Conservation (phyloP, 2,888 invertebrate species). For the Zootermopsis nevadensis region DNA sequence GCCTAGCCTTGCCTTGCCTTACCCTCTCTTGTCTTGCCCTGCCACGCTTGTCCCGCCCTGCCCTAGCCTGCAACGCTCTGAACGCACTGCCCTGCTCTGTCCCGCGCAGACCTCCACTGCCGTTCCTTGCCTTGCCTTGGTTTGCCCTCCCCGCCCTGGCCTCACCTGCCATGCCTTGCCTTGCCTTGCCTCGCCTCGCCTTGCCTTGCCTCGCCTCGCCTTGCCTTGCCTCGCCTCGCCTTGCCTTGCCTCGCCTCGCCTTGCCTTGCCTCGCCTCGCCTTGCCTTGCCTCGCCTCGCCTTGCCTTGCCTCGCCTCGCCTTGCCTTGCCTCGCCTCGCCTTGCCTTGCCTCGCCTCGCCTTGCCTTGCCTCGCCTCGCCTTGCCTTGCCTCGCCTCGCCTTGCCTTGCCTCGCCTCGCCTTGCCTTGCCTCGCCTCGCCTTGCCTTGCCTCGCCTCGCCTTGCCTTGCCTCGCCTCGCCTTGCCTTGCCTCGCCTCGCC, state of each 20-base stretch:
- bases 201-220: neutral
- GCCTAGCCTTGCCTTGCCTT: neutral
- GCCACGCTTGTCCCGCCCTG: too few species aligned
- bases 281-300: neutral
- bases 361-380: conserved; percentile 38
- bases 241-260: neutral
- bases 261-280: neutral
- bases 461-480: neutral
- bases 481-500: too few species aligned
- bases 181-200: neutral
- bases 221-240: neutral
- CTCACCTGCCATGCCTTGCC: too few species aligned
- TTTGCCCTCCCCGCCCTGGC: neutral
- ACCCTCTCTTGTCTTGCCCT: neutral
- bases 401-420: conserved; percentile 37
- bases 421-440: too few species aligned
- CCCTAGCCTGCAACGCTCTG: too few species aligned
- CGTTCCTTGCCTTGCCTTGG: too few species aligned
- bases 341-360: conserved; percentile 32
- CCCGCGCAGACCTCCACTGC: neutral
- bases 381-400: conserved; percentile 41
- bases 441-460: conserved; percentile 41
- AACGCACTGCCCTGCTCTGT: too few species aligned
- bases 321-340: conserved; percentile 21
- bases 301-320: conserved; percentile 22